Conservation (phyloP, 1,140 invertebrate genomes). For the Zaprionus capensis region DNA sequence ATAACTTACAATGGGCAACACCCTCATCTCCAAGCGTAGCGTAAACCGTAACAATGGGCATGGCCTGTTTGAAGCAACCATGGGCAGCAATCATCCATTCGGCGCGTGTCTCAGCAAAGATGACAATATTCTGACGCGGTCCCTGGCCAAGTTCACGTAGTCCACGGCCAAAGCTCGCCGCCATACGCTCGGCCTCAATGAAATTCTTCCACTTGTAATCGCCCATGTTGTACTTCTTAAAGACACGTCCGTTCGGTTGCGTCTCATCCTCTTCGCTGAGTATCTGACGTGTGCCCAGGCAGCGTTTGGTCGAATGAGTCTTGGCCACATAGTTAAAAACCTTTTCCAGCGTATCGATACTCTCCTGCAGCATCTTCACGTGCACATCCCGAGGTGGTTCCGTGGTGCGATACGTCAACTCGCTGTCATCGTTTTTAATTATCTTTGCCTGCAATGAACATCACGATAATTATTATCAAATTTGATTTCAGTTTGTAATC, state of each 20-base stretch:
- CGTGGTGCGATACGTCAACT: conserved; percentile 90
- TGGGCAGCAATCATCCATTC: conserved; percentile 99
- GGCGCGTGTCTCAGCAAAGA: conserved; percentile 98
- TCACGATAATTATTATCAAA: neutral
- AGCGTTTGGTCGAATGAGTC: conserved; percentile 89
- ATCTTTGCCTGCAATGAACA: conserved; percentile 73
- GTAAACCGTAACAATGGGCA: conserved; percentile 98
- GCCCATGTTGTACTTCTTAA: conserved; percentile 98
- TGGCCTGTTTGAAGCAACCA: conserved; percentile 96
- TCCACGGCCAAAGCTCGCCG: conserved; percentile 91
- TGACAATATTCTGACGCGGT: conserved; percentile 91
- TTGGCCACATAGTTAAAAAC: conserved; percentile 92
- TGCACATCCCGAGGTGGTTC: conserved; percentile 89
- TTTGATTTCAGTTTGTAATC: neutral
- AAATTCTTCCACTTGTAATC: conserved; percentile 97
- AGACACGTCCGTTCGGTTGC: conserved; percentile 96
- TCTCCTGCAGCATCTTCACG: conserved; percentile 88
- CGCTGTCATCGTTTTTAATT: conserved; percentile 74
- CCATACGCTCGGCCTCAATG: conserved; percentile 90
- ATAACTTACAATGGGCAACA: conserved; percentile 91
- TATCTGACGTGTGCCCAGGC: conserved; percentile 95
- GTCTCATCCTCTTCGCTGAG: conserved; percentile 96
- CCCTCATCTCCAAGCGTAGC: conserved; percentile 98
- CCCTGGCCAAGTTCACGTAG: conserved; percentile 88
- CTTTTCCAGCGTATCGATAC: conserved; percentile 94